Conservation (phyloP, 2,113 vertebrate genomes). For the Todiramphus saurophagus region DNA sequence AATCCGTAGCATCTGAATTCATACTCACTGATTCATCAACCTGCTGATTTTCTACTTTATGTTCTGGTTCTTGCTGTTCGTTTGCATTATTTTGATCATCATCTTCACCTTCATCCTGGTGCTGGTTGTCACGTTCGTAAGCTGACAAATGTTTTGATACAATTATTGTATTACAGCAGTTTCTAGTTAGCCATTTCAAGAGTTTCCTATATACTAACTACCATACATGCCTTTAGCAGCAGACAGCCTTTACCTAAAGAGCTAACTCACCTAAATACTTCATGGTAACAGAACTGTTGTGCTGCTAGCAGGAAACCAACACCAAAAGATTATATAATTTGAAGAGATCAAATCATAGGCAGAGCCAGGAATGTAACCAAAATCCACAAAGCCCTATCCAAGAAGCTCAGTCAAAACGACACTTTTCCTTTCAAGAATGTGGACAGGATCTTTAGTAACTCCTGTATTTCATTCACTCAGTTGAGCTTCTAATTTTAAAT, state of each 20-base stretch:
- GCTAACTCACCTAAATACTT: neutral
- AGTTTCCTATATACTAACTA: neutral
- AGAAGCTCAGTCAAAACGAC: neutral
- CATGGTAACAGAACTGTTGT: neutral
- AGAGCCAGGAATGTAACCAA: neutral
- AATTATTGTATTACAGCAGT: neutral
- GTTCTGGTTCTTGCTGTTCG: conserved; percentile 62
- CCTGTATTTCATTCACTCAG: neutral
- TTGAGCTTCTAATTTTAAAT: conserved; percentile 17
- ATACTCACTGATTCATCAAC: conserved; percentile 65
- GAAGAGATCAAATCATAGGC: neutral
- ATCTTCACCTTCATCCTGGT: conserved; percentile 76
- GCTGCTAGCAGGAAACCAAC: neutral
- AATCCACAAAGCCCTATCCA: neutral
- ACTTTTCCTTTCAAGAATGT: neutral
- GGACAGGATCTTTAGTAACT: neutral
- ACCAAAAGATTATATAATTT: neutral
- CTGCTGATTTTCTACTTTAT: conserved; percentile 58
- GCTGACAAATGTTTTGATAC: conserved; percentile 51
- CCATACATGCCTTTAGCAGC: rapidly evolving
- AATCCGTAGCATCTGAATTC: neutral
- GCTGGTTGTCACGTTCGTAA: conserved; percentile 76
- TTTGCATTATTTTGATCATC: conserved; percentile 70
- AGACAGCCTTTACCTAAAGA: neutral
- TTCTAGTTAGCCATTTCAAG: neutral